phyloP scores from a whole-genome alignment of 1,140 invertebrate genomes.

The Pantala flavescens region DNA sequence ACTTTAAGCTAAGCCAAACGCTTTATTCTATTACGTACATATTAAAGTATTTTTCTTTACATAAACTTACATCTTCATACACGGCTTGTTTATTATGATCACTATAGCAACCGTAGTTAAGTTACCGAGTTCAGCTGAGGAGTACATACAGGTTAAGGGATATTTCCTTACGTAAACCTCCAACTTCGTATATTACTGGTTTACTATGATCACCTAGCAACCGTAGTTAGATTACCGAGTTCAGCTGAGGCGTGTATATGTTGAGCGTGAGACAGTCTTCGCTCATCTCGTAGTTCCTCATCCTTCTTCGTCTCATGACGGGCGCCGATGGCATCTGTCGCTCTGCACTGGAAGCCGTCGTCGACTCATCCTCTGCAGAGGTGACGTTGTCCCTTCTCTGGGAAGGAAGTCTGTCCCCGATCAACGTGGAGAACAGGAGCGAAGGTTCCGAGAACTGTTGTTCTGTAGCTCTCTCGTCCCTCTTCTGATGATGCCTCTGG shows the following conservation, averaged over 20 bases:
- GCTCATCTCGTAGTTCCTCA: constrained; percentile 28
- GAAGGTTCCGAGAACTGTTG: neutral
- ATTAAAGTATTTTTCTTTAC: too few species aligned
- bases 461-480: neutral
- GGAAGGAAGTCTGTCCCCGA: neutral
- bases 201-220: too few species aligned
- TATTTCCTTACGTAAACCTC: too few species aligned
- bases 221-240: neutral
- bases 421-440: neutral
- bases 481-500: neutral
- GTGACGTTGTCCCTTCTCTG: neutral
- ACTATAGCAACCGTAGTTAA: too few species aligned
- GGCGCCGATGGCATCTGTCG: neutral
- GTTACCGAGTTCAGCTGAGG: too few species aligned
- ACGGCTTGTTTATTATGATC: too few species aligned
- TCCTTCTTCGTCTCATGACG: constrained; percentile 21
- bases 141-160: too few species aligned
- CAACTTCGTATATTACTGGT: too few species aligned
- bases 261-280: constrained; percentile 33
- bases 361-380: neutral
- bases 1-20: too few species aligned
- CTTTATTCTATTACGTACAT: too few species aligned
- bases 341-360: neutral
- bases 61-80: too few species aligned
- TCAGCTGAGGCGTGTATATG: constrained; percentile 25